These are phyloP conservation scores for Lepidurus apus DNA, from an alignment of 1,140 invertebrate species.

Conservation along the genomic window DNA sequence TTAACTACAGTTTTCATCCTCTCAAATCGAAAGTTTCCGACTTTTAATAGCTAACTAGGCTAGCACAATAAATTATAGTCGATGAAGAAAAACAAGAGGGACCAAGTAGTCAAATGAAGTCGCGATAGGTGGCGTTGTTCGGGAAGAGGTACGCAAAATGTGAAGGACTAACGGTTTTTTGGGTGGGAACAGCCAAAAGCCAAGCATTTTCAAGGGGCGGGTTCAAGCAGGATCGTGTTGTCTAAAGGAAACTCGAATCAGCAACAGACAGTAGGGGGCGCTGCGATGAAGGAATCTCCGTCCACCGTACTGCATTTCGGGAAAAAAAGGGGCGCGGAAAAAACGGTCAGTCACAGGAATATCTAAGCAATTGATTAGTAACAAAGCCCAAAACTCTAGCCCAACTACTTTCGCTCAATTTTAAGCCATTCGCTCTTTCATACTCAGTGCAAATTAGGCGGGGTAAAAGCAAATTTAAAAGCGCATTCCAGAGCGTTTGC, in stretches of 20 bases:
- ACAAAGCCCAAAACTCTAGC: background rate
- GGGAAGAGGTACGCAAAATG: background rate
- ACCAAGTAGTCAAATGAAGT: background rate
- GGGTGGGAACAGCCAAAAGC: background rate
- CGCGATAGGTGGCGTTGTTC: background rate
- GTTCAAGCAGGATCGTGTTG: background rate
- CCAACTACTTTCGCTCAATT: background rate
- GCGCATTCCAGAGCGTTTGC: background rate
- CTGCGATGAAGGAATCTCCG: background rate
- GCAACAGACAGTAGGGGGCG: background rate
- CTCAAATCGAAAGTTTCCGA: background rate
- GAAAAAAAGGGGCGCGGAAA: background rate
- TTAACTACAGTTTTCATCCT: background rate
- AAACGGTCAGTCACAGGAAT: background rate
- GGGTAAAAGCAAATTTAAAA: background rate
- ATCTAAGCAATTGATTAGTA: background rate
- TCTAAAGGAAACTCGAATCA: background rate
- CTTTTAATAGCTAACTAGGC: background rate
- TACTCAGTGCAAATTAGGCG: background rate
- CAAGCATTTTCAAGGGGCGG: background rate
- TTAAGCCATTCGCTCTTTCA: background rate
- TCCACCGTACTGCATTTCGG: background rate
- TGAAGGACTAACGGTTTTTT: background rate
- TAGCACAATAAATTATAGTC: background rate
- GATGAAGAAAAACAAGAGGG: background rate